Percentiles rank a stretch among this genome's conserved stretches.
Evolutionary conservation across 2,113 vertebrate genomes (phyloP).

Genomic region (Eubucco bourcierii): DNA sequence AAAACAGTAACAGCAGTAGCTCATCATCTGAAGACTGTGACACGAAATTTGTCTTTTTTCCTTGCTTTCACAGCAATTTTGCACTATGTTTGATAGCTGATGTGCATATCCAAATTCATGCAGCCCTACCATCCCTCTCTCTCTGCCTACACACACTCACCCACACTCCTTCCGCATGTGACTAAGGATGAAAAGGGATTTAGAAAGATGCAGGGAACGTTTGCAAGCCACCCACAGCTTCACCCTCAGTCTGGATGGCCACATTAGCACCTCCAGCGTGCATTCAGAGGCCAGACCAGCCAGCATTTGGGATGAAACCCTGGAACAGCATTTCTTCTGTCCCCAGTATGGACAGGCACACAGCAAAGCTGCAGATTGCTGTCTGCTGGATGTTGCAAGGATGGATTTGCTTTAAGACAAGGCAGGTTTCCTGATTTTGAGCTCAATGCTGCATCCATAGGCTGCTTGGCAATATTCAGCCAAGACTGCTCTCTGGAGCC

Average conservation of each 20-base stretch:
- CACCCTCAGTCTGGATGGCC: constrained; percentile 3
- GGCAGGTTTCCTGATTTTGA: not conserved
- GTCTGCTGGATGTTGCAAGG: not conserved
- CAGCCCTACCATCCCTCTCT: constrained; percentile 59
- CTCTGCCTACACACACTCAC: constrained; percentile 51
- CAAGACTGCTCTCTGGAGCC: not conserved
- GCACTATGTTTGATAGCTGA: constrained; percentile 57
- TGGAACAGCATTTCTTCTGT: not conserved
- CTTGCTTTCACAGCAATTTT: constrained; percentile 58
- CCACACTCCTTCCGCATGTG: constrained; percentile 37
- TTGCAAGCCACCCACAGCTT: constrained; percentile 36
- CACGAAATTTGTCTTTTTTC: constrained; percentile 51
- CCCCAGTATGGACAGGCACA: not conserved
- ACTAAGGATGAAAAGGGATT: constrained; percentile 63
- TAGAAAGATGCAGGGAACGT: constrained; percentile 37
- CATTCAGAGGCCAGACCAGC: not conserved
- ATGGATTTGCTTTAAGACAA: not conserved
- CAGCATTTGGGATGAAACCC: not conserved
- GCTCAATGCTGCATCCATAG: not conserved
- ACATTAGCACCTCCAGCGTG: not conserved
- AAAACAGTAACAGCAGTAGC: constrained; percentile 11
- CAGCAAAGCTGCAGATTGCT: not conserved
- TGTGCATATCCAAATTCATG: constrained; percentile 66
- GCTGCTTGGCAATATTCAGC: not conserved
- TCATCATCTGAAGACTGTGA: constrained; percentile 45